A percentile compares a stretch with the other conserved stretches of the same genome.
Conservation (phyloP, 2,113 vertebrate genomes). For the Sceloporus undulatus region DNA sequence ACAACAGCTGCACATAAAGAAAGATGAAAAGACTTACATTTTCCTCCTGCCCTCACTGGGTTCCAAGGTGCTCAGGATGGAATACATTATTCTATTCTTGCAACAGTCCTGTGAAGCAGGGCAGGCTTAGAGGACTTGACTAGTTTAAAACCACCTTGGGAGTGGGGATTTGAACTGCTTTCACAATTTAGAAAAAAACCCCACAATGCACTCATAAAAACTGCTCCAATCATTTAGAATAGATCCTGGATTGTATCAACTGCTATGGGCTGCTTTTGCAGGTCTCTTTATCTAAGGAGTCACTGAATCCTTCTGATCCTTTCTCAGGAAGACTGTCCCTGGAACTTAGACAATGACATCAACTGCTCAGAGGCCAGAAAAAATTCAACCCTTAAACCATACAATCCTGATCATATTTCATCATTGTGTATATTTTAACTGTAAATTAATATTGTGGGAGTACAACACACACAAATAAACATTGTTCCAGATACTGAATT, state of each 20-base stretch:
- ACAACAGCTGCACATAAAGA: conserved; percentile 51
- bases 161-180: neutral
- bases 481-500: neutral
- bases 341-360: neutral
- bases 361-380: neutral
- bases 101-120: neutral
- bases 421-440: neutral
- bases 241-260: neutral
- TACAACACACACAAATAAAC: no score
- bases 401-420: neutral
- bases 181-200: neutral
- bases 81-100: neutral
- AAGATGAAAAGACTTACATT: neutral
- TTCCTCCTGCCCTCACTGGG: neutral
- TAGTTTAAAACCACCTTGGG: neutral
- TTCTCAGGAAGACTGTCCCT: neutral
- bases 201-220: neutral
- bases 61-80: neutral
- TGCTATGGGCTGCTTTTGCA: neutral
- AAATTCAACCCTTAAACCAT: neutral
- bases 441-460: neutral
- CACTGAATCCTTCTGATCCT: neutral
- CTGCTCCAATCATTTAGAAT: neutral
- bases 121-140: neutral
- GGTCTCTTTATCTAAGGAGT: neutral